Percentiles rank a stretch among this genome's conserved stretches.
These are phyloP conservation scores for Columba livia DNA, from an alignment of 2,113 vertebrate genomes.

Conservation along the genomic window DNA sequence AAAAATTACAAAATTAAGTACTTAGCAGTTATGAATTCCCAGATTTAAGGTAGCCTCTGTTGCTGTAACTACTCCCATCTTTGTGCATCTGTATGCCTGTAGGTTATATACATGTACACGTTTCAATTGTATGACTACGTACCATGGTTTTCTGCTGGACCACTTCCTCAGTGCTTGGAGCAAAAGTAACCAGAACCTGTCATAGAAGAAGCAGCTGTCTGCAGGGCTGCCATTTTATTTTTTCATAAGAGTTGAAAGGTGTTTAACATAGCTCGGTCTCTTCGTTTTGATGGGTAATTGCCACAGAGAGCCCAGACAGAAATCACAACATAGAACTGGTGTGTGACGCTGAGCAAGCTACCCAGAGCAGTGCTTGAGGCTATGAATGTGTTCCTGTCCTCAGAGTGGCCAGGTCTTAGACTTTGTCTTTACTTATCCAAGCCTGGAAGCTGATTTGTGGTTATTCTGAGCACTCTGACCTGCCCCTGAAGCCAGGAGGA, in stretches of 20 bases:
- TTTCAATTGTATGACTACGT: neutral
- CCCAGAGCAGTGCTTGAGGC: neutral
- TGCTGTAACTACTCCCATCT: neutral
- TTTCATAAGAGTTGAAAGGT: neutral
- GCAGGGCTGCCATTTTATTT: neutral
- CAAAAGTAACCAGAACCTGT: neutral
- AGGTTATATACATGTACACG: neutral
- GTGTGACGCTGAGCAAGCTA: neutral
- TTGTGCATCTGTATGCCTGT: neutral
- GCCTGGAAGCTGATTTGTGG: neutral
- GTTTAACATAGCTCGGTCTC: neutral
- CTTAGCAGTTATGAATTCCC: neutral
- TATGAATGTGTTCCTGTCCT: neutral
- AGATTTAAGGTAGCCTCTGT: neutral
- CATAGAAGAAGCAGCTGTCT: neutral
- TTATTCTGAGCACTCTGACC: neutral
- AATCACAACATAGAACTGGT: neutral
- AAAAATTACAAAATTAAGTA: neutral
- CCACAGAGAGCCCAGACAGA: neutral
- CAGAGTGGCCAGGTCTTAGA: neutral
- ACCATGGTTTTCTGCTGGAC: neutral
- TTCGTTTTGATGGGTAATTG: accelerated
- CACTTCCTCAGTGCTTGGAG: neutral
- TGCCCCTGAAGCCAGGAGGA: neutral
- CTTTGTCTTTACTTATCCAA: neutral